A percentile compares a stretch with the other conserved stretches of the same genome.
Evolutionary conservation across 2,888 invertebrate genomes (phyloP).

Genomic region (Lapara coniferarum): DNA sequence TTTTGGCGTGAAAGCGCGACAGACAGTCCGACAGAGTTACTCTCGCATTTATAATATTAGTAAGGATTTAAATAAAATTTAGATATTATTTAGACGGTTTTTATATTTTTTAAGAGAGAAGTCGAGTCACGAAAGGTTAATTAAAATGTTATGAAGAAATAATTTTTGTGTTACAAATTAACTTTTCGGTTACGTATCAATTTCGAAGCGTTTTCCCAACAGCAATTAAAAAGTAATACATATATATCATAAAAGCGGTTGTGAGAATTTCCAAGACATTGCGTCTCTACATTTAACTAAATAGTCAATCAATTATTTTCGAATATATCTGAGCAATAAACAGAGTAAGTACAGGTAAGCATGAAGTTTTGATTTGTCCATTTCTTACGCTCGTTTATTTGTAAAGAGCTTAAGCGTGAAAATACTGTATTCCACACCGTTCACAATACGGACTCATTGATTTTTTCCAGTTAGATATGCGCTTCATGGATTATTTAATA

Average conservation of each 20-base stretch:
- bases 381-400: slow-evolving; percentile 5
- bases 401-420: slow-evolving; percentile 10
- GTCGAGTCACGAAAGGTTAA: not conserved
- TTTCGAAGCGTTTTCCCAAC: not conserved
- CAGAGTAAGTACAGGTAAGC: not conserved
- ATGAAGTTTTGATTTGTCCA: not conserved
- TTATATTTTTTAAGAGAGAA: not conserved
- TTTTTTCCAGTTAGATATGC: slow-evolving; percentile 1
- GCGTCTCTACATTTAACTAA: not conserved
- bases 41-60: no score
- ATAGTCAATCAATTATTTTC: not conserved
- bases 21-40: no score
- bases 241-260: not conserved
- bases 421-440: not conserved
- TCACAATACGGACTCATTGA: not conserved
- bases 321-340: not conserved
- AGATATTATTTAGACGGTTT: no score
- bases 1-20: no score
- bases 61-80: no score
- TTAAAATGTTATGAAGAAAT: not conserved
- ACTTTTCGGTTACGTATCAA: not conserved
- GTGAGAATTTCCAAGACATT: not conserved
- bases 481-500: slow-evolving; percentile 7
- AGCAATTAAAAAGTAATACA: not conserved
- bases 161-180: not conserved